Conservation (phyloP, 2,888 invertebrate genomes). For the Caenorhabditis sulstoni region DNA sequence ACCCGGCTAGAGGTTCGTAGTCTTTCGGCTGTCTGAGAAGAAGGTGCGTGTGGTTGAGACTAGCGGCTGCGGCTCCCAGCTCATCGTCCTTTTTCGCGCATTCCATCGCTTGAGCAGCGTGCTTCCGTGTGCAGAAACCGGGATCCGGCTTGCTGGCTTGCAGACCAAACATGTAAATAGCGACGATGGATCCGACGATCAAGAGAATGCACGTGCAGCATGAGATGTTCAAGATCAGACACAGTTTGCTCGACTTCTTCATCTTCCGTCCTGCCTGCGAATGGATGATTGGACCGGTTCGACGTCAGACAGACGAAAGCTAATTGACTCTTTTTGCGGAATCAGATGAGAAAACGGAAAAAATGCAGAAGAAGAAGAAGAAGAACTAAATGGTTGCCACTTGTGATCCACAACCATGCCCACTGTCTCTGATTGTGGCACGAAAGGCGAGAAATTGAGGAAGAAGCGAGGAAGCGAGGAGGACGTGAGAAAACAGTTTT, state of each 20-base stretch:
- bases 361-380: slow-evolving; percentile 3
- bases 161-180: slow-evolving; percentile 41
- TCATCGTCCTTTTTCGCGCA: slow-evolving; percentile 59
- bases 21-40: slow-evolving; percentile 39
- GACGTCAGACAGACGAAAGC: slow-evolving; percentile 1
- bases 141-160: slow-evolving; percentile 45
- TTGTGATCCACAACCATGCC: background rate
- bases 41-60: slow-evolving; percentile 41
- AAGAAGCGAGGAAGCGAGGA: too few species aligned
- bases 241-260: slow-evolving; percentile 44
- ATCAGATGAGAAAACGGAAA: background rate
- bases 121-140: slow-evolving; percentile 41
- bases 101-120: slow-evolving; percentile 44
- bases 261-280: slow-evolving; percentile 12
- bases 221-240: slow-evolving; percentile 39
- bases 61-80: slow-evolving; percentile 52
- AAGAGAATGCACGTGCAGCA: slow-evolving; percentile 42
- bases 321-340: too few species aligned
- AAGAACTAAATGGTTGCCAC: background rate
- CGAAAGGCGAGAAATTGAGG: too few species aligned
- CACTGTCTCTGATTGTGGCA: too few species aligned
- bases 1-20: slow-evolving; percentile 34
- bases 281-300: background rate
- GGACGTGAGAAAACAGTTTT: too few species aligned
- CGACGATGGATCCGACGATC: slow-evolving; percentile 39